phyloP scores from a whole-genome alignment of 2,888 invertebrate genomes.

The Dasysyrphus tricinctus region DNA sequence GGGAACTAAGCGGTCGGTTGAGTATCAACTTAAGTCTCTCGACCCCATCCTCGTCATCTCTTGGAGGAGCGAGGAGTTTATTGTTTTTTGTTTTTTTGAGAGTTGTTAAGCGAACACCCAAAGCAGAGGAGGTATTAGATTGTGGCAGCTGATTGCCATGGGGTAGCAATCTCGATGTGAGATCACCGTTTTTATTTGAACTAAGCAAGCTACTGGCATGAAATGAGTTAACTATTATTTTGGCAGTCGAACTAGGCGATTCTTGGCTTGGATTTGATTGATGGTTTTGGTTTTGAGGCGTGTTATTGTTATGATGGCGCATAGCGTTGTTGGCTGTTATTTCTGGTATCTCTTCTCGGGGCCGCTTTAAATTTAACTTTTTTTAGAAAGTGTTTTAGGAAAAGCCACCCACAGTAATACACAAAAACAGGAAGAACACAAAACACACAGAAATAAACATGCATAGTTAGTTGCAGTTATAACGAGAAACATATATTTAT shows the following conservation, averaged over 20 bases:
- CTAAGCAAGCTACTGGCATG: slow-evolving; percentile 82
- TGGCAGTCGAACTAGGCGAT: slow-evolving; percentile 75
- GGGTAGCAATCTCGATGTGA: slow-evolving; percentile 32
- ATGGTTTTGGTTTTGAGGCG: slow-evolving; percentile 51
- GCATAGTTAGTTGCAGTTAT: slow-evolving; percentile 45
- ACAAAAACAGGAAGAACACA: slow-evolving; percentile 36
- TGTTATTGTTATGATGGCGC: slow-evolving; percentile 53
- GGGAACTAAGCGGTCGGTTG: slow-evolving; percentile 19
- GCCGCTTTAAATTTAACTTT: slow-evolving; percentile 79
- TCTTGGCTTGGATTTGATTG: slow-evolving; percentile 48
- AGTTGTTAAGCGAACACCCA: slow-evolving; percentile 41
- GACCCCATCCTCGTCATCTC: slow-evolving; percentile 28
- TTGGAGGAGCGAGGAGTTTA: slow-evolving; percentile 27
- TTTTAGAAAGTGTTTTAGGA: slow-evolving; percentile 57
- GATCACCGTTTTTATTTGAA: slow-evolving; percentile 66
- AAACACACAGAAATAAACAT: slow-evolving; percentile 46
- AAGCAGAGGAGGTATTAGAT: slow-evolving; percentile 31
- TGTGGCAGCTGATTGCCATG: slow-evolving; percentile 12
- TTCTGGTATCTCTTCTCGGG: slow-evolving; percentile 79
- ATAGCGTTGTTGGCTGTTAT: slow-evolving; percentile 73
- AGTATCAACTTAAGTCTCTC: slow-evolving; percentile 31
- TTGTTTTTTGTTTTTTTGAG: slow-evolving; percentile 49
- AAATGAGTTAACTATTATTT: slow-evolving; percentile 82
- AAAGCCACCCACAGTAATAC: slow-evolving; percentile 47
- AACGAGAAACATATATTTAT: slow-evolving; percentile 9